A percentile compares a stretch with the other conserved stretches of the same genome.
Evolutionary conservation across 1,140 invertebrate genomes (phyloP).

Genomic region (Temnothorax nylanderi): DNA sequence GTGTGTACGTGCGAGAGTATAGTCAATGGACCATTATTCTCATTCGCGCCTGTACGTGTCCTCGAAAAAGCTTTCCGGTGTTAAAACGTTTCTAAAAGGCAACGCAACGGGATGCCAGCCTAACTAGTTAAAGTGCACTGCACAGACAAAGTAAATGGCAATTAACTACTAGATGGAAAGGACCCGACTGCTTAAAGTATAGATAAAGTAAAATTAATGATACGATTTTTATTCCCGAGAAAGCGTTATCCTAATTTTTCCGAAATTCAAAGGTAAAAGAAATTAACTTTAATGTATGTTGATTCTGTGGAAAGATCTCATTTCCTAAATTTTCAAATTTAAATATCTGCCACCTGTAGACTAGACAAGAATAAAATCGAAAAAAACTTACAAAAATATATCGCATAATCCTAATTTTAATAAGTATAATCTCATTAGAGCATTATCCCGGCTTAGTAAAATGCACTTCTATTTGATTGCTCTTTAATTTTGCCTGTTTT

Average conservation of each 20-base stretch:
- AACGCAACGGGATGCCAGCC: not conserved
- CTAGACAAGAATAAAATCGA: not conserved
- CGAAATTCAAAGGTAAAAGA: not conserved
- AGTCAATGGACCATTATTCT: constrained; percentile 38
- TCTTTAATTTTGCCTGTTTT: not conserved
- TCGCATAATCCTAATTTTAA: not conserved
- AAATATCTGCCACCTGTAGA: not conserved
- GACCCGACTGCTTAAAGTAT: not conserved
- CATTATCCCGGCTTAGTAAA: not conserved
- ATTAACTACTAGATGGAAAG: not conserved
- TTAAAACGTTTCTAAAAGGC: constrained; percentile 20
- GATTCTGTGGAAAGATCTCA: not conserved
- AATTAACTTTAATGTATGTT: not conserved
- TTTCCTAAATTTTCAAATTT: not conserved
- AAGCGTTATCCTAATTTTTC: not conserved
- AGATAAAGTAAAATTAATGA: not conserved
- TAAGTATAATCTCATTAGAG: not conserved
- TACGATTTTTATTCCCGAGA: not conserved
- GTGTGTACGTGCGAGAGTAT: not conserved
- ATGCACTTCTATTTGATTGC: not conserved
- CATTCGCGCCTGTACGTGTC: constrained; percentile 1
- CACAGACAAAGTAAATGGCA: constrained; percentile 11
- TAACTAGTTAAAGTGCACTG: not conserved
- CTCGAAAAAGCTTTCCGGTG: not conserved
- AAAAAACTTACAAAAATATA: not conserved